Base-by-base conservation (phyloP, 92 coral and sea anemone species). In the Actinernus sp. region DNA sequence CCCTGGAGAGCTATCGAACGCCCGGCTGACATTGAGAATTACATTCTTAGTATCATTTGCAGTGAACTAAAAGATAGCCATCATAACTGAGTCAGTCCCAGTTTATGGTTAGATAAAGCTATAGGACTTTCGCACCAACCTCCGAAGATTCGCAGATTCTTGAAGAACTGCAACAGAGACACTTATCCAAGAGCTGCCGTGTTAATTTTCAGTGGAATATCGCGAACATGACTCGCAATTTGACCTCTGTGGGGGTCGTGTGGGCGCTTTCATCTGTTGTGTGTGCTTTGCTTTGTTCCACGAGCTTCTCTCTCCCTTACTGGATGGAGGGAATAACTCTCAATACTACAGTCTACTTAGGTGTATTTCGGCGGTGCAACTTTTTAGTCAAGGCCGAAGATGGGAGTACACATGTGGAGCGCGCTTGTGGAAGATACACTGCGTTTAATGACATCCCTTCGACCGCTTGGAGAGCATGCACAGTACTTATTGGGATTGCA, bases 291-390 rank as follows among this genome's bases (percentile, higher is more conserved):
- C 45, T 79, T 4, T 82, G 87, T 28, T 93, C 84, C 7, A 28
- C 92, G 31, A 88, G 93, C 4, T 93, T 58, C 54, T 87, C 82
- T 39, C 68, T 87, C n/a, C 98, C 98, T 0, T 93, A 93, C 78
- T 93, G 98, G 98, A 48, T 93, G 26, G 68, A 91, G 32, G 98
- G 98, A 43, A 69, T 64, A 36, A 74, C 82, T 6, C 77, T 85
- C 31, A 86, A 86, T 49, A 68, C 89, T 2, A 76, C 97, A 4
- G 94, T 93, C 12, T 78, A 93, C 74, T 75, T 93, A 21, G 98
- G 98, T 1, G 88, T 93, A 5, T 93, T 93, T 43, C 85, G 98
- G 4, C 92, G 98, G 23, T 93, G 98, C 58, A 93, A 93, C 63
- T 93, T 74, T 83, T 64, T 87, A 27, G 63, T 84, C 12, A 93